Evolutionary conservation across 2,888 invertebrate genomes (phyloP), one percentile per base, ranked within the genome.

Genomic region (Callyntrura guangdongensis): DNA sequence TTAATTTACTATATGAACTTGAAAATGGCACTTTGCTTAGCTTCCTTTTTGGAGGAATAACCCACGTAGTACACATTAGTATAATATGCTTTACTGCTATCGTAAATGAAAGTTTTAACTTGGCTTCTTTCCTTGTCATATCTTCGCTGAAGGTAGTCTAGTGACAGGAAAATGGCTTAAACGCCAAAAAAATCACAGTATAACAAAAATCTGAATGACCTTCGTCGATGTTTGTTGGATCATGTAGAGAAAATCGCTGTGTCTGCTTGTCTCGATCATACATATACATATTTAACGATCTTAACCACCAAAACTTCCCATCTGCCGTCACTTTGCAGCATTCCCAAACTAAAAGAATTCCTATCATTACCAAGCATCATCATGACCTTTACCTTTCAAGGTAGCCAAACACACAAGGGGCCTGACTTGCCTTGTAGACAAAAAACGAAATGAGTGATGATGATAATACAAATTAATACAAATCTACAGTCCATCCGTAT

Each of bases 371-470:
- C 59, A 81, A n/a, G 25, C 81, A 79, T 74, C 22, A 59, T 59
- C 59, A 85, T 56, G 85, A 85, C 85, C 85, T 85, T 85, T 85
- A 69, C 74, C 86, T 74, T 53, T 74, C 86, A 86, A 86, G 86
- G 86, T 47, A 86, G 22, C 86, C 22, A 86, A 74, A 85, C 36
- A 45, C 61, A 74, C 86, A 74, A 86, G 86, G 86, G 86, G n/a
- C n/a, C n/a, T n/a, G n/a, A 59, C 86, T 86, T 74, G 25, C 86
- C 86, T 86, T 86, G 86, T 27, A 36, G 36, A 22, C 47, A 17
- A 47, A n/a, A 74, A 74, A 3, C n/a, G 14, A 77, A 77, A 74
- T 22, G 47, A 74, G 49, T 74, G 74, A 74, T 74, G 22, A 49
- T 22, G 20, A 49, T 25, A 77, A 27, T 53, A 27, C 53, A 25